phyloP scores from a whole-genome alignment of 2,888 invertebrate species.

The Tineola bisselliella region DNA sequence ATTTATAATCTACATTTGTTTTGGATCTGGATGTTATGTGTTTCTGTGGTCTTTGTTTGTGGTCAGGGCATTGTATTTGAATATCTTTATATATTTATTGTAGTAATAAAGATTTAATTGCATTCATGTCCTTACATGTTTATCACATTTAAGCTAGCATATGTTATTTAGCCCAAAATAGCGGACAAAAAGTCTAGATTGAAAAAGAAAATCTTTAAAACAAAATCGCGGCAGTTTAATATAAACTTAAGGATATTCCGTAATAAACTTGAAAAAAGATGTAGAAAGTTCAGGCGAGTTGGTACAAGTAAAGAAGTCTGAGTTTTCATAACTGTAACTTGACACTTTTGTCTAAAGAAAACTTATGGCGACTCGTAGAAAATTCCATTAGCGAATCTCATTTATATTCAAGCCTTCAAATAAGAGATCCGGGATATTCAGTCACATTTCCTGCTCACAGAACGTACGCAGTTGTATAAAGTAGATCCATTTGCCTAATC shows the following conservation, averaged over 20 bases:
- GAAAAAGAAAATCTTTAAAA: slow-evolving; percentile 1
- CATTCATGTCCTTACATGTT: no score
- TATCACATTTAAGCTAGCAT: no score
- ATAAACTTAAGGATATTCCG: not conserved
- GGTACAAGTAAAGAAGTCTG: not conserved
- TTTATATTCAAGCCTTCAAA: slow-evolving; percentile 33
- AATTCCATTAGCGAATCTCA: slow-evolving; percentile 40
- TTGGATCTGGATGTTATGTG: no score
- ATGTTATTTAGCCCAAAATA: no score
- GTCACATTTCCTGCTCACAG: slow-evolving; percentile 8
- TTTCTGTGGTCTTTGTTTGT: no score
- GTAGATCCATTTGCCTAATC: not conserved
- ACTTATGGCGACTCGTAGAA: slow-evolving; percentile 25
- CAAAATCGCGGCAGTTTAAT: slow-evolving; percentile 4
- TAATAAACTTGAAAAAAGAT: slow-evolving; percentile 5
- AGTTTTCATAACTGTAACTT: slow-evolving; percentile 21
- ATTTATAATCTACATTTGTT: no score
- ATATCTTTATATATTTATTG: no score
- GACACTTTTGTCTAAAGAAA: slow-evolving; percentile 34
- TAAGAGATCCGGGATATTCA: slow-evolving; percentile 10
- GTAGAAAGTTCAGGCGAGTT: not conserved
- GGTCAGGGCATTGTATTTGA: no score
- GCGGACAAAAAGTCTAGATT: no score
- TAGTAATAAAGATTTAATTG: no score
- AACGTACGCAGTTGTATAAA: not conserved